Conservation (phyloP, 2,113 vertebrate species). For the Oenanthe melanoleuca region DNA sequence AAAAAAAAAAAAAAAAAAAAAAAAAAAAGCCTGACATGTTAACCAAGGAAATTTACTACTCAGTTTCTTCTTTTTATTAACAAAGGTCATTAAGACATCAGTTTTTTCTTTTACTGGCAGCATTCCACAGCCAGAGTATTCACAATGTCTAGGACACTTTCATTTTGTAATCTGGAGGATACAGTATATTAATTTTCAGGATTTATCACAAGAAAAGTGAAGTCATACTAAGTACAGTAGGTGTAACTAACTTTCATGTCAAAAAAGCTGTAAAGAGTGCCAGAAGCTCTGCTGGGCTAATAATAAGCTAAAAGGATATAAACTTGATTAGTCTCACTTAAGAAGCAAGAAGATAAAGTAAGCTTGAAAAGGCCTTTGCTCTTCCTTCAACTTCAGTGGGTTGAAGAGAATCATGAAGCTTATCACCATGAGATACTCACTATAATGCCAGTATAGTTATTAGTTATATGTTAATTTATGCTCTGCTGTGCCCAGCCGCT, state of each 20-base stretch:
- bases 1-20: background rate
- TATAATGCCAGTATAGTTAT: background rate
- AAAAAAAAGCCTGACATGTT: background rate
- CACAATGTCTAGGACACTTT: conserved; percentile 67
- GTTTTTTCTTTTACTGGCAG: conserved; percentile 68
- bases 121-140: conserved; percentile 59
- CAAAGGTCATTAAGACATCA: conserved; percentile 69
- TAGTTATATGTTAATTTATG: conserved; percentile 31
- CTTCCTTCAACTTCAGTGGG: conserved; percentile 53
- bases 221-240: conserved; percentile 65
- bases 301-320: conserved; percentile 62
- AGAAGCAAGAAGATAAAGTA: conserved; percentile 62
- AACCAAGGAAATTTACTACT: conserved; percentile 50
- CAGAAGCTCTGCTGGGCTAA: conserved; percentile 57
- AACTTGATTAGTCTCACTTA: conserved; percentile 66
- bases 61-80: conserved; percentile 54
- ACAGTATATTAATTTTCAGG: conserved; percentile 78
- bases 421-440: background rate
- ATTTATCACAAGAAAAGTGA: conserved; percentile 72
- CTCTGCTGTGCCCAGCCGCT: background rate
- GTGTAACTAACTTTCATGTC: conserved; percentile 61
- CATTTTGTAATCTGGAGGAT: conserved; percentile 71
- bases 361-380: conserved; percentile 64
- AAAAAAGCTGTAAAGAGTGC: conserved; percentile 58
- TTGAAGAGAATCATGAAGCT: conserved; percentile 55